Evolutionary conservation across 2,888 invertebrate species (phyloP).

Genomic region (Epirrhoe tristata): DNA sequence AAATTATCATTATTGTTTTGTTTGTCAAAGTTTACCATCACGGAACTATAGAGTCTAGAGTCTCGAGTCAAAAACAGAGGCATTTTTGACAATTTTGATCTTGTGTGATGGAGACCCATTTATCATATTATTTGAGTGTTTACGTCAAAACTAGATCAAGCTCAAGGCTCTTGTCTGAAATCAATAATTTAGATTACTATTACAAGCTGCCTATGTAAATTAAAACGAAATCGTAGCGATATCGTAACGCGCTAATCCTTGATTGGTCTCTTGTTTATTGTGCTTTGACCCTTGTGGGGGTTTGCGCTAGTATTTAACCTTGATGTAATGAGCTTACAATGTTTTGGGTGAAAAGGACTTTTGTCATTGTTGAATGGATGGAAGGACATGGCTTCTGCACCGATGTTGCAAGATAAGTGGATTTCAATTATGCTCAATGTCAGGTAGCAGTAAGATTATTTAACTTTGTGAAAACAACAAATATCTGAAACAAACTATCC

Average conservation of each 20-base stretch:
- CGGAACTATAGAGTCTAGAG: too few species aligned
- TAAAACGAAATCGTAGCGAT: not conserved
- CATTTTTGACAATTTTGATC: too few species aligned
- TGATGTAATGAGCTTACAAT: conserved; percentile 39
- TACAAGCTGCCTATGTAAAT: too few species aligned
- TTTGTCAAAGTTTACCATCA: too few species aligned
- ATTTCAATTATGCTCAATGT: not conserved
- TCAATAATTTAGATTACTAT: not conserved
- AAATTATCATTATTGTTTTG: too few species aligned
- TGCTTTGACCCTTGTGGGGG: conserved; percentile 31
- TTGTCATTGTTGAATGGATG: conserved; percentile 16
- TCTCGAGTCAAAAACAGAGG: too few species aligned
- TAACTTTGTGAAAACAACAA: too few species aligned
- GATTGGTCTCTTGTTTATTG: conserved; percentile 49
- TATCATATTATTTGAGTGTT: too few species aligned
- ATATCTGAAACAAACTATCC: too few species aligned
- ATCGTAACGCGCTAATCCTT: conserved; percentile 1
- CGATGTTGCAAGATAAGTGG: not conserved
- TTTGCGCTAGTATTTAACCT: conserved; percentile 49
- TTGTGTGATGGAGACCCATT: too few species aligned
- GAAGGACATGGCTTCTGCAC: conserved; percentile 16
- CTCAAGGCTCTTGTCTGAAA: too few species aligned
- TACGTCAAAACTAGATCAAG: too few species aligned
- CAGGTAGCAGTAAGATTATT: not conserved
- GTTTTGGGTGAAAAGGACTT: conserved; percentile 14